These are phyloP conservation scores for Sitobion miscanthi DNA, from an alignment of 1,140 invertebrate species.

Conservation along the genomic window DNA sequence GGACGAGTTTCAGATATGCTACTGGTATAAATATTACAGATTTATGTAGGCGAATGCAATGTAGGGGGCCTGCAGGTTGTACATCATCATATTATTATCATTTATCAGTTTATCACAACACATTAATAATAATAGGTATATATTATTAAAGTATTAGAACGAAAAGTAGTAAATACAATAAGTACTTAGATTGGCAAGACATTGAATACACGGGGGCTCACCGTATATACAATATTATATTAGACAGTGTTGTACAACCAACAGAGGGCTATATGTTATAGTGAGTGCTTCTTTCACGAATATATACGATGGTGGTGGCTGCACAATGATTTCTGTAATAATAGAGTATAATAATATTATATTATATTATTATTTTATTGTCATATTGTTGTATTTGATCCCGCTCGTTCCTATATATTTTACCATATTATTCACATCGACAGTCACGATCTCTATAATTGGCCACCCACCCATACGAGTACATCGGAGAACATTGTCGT, in stretches of 20 bases:
- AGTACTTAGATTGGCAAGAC: neutral
- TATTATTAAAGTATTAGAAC: neutral
- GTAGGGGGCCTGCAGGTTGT: neutral
- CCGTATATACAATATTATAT: neutral
- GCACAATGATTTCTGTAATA: neutral
- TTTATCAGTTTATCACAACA: no score
- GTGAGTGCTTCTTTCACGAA: neutral
- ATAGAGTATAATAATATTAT: neutral
- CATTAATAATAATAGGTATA: no score
- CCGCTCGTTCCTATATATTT: no score
- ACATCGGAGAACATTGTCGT: neutral
- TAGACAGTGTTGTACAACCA: neutral
- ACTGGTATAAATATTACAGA: neutral
- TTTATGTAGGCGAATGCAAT: neutral
- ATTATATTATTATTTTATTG: neutral
- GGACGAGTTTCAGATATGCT: no score
- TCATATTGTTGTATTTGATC: neutral
- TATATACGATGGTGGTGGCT: neutral
- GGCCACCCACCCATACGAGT: conserved; percentile 25
- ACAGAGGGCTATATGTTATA: neutral
- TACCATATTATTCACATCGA: neutral
- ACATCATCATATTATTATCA: neutral
- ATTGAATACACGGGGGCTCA: neutral
- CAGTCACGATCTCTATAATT: conserved; percentile 42
- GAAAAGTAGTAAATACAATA: neutral